A percentile compares a stretch with the other conserved stretches of the same genome.
These are phyloP conservation scores for Drosophila algonquin DNA, from an alignment of 2,888 invertebrate genomes.

Conservation along the genomic window DNA sequence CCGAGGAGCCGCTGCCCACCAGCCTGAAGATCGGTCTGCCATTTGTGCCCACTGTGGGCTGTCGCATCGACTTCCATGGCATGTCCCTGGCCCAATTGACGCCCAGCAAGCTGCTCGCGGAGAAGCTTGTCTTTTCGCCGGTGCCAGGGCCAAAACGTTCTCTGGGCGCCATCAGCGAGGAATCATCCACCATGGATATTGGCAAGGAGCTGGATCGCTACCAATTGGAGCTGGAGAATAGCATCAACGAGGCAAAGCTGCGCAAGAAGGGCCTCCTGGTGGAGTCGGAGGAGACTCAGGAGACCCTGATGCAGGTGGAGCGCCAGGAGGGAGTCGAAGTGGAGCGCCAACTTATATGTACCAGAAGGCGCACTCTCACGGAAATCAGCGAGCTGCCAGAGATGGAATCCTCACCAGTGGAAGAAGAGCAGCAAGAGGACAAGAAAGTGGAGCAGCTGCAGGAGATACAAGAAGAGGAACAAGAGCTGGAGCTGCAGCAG, in stretches of 20 bases:
- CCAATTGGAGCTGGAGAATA: slow-evolving; percentile 83
- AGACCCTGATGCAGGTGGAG: slow-evolving; percentile 7
- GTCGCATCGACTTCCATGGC: slow-evolving; percentile 82
- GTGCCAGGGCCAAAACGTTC: slow-evolving; percentile 64
- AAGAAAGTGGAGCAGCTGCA: slow-evolving; percentile 29
- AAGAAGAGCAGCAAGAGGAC: slow-evolving; percentile 26
- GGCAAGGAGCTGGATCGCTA: slow-evolving; percentile 83
- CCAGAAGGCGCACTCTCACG: slow-evolving; percentile 53
- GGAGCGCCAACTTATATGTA: slow-evolving; percentile 58
- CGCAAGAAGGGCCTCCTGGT: slow-evolving; percentile 46
- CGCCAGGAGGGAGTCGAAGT: slow-evolving; percentile 32
- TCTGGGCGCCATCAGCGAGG: slow-evolving; percentile 81
- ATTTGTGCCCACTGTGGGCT: slow-evolving; percentile 82
- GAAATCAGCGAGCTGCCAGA: slow-evolving; percentile 63
- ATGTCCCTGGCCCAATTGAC: slow-evolving; percentile 77
- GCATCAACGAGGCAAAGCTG: slow-evolving; percentile 84
- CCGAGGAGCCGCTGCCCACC: slow-evolving; percentile 59
- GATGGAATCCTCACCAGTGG: slow-evolving; percentile 15
- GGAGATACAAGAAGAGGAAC: slow-evolving; percentile 1
- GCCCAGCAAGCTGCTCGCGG: slow-evolving; percentile 81
- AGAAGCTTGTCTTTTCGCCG: slow-evolving; percentile 82
- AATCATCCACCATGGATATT: slow-evolving; percentile 80
- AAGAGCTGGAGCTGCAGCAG: background rate
- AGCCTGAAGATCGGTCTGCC: slow-evolving; percentile 81
- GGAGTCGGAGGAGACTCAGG: slow-evolving; percentile 21